Conservation (phyloP, 2,113 vertebrate genomes). For the Tiliqua scincoides region DNA sequence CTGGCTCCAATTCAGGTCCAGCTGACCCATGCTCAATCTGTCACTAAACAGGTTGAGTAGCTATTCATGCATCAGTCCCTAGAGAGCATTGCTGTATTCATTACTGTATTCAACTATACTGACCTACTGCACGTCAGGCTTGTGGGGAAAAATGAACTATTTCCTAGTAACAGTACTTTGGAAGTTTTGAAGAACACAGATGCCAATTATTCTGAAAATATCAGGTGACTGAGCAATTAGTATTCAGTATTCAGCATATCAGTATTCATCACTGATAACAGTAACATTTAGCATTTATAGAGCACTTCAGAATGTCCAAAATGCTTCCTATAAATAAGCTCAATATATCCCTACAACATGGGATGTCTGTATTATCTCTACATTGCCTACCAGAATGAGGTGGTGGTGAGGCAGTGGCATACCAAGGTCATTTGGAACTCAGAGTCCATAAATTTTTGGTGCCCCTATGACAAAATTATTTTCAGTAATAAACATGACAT, state of each 20-base stretch:
- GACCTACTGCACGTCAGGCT: not conserved
- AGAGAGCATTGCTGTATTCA: not conserved
- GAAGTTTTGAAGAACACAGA: not conserved
- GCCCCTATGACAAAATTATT: no score
- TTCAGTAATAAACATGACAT: no score
- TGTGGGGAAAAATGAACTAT: not conserved
- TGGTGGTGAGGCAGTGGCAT: no score
- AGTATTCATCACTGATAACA: not conserved
- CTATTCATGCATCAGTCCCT: not conserved
- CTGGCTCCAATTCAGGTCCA: not conserved
- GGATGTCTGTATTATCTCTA: no score
- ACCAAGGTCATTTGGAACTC: no score
- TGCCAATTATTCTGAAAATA: not conserved
- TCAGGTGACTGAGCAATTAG: not conserved
- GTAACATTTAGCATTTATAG: not conserved
- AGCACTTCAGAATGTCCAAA: no score
- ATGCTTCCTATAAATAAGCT: no score
- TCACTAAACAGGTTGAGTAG: not conserved
- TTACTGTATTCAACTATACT: not conserved
- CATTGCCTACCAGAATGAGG: no score
- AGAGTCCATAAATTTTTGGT: no score
- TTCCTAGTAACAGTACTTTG: not conserved
- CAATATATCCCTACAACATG: no score
- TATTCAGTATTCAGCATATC: no score
- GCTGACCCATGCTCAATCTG: not conserved